Percentiles rank a stretch among this genome's conserved stretches.
Conservation (phyloP, 2,888 invertebrate species). For the Galerucella calmariensis region DNA sequence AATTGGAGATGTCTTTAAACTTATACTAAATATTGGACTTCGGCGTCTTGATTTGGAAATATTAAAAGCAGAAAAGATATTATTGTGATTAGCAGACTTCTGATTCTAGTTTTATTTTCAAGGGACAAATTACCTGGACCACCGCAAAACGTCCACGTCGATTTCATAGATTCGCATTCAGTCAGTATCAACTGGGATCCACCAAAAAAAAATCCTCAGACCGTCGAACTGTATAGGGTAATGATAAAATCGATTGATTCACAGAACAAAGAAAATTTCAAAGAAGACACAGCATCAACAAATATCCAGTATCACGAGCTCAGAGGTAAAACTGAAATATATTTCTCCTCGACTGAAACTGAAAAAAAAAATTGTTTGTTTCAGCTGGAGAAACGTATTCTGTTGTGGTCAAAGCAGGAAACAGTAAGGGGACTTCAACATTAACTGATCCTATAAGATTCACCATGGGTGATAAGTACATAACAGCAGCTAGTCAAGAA, state of each 20-base stretch:
- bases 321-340: constrained; percentile 58
- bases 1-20: neutral
- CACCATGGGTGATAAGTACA: constrained; percentile 79
- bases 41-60: too few species aligned
- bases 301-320: constrained; percentile 77
- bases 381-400: constrained; percentile 80
- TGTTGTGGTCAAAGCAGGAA: constrained; percentile 84
- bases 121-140: constrained; percentile 83
- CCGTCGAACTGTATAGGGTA: constrained; percentile 84
- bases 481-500: constrained; percentile 73
- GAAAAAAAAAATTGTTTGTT: constrained; percentile 3
- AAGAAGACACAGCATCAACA: constrained; percentile 79
- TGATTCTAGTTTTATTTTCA: constrained; percentile 24
- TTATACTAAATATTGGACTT: neutral
- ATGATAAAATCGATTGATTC: constrained; percentile 79
- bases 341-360: neutral
- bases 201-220: constrained; percentile 83
- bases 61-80: too few species aligned
- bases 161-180: constrained; percentile 69
- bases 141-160: constrained; percentile 74
- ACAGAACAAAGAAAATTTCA: constrained; percentile 66
- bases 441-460: constrained; percentile 80
- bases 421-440: constrained; percentile 75
- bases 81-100: too few species aligned
- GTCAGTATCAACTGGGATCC: constrained; percentile 79